Evolutionary conservation across 2,888 invertebrate genomes (phyloP).

Genomic region (Nymphalis urticae): DNA sequence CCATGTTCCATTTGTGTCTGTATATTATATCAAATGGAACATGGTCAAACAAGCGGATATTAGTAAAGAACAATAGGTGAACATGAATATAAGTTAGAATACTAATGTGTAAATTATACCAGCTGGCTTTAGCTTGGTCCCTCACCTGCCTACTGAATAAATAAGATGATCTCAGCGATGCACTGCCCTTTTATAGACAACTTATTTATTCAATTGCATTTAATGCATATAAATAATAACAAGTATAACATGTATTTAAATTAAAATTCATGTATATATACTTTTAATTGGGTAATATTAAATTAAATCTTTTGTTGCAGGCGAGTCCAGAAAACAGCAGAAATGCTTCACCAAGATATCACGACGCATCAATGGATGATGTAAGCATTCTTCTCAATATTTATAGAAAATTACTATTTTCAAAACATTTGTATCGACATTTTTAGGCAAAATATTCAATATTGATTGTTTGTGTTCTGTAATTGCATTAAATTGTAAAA

Average conservation of each 20-base stretch:
- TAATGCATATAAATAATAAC: not conserved
- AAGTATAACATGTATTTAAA: too few species aligned
- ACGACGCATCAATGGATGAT: slow-evolving; percentile 78
- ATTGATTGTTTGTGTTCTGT: not conserved
- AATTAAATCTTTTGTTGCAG: slow-evolving; percentile 57
- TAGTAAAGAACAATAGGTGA: slow-evolving; percentile 65
- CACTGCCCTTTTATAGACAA: slow-evolving; percentile 32
- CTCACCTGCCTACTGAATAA: slow-evolving; percentile 38
- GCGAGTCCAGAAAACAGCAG: slow-evolving; percentile 79
- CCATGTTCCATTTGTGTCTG: slow-evolving; percentile 22
- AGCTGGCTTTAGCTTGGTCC: slow-evolving; percentile 43
- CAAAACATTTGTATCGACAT: not conserved
- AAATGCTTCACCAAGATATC: slow-evolving; percentile 76
- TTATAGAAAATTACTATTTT: too few species aligned
- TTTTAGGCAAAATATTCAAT: not conserved
- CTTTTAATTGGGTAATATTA: not conserved
- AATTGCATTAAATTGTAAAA: too few species aligned
- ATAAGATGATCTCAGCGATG: slow-evolving; percentile 39
- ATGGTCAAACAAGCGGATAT: slow-evolving; percentile 50
- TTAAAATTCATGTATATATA: not conserved
- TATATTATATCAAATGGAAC: slow-evolving; percentile 32
- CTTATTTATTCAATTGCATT: slow-evolving; percentile 3
- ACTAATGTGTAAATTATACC: slow-evolving; percentile 54
- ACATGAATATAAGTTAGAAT: slow-evolving; percentile 57
- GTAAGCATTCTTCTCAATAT: slow-evolving; percentile 53